Conservation (phyloP, 2,113 vertebrate species). For the Lamprotornis superbus region DNA sequence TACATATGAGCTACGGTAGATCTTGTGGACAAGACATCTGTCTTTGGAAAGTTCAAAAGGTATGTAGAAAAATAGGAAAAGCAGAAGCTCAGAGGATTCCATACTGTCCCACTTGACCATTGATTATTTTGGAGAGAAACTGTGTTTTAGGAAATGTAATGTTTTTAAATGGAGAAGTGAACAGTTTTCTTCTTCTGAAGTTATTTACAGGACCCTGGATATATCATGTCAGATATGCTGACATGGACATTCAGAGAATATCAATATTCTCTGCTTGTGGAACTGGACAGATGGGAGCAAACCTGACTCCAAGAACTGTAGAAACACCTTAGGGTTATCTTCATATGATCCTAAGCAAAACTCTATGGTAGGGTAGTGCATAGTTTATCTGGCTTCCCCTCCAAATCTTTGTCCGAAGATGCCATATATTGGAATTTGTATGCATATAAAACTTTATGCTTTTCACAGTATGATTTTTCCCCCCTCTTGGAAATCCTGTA, state of each 20-base stretch:
- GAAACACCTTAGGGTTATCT: neutral
- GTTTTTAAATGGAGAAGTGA: neutral
- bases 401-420: neutral
- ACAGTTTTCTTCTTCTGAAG: neutral
- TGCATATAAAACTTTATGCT: neutral
- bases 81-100: neutral
- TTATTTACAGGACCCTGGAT: neutral
- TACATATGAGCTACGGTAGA: neutral
- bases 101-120: neutral
- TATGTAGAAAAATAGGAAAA: neutral
- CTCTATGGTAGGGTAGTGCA: rapidly evolving
- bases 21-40: neutral
- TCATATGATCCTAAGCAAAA: neutral
- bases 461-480: neutral
- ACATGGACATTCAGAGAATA: neutral
- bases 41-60: neutral
- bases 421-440: neutral
- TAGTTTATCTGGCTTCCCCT: neutral
- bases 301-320: neutral
- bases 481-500: neutral
- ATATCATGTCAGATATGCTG: neutral
- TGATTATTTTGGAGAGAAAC: neutral
- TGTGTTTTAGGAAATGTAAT: neutral
- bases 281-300: neutral
- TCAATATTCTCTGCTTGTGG: neutral